Base-by-base conservation (phyloP, 2,113 vertebrate species). In the Microcebus murinus region DNA sequence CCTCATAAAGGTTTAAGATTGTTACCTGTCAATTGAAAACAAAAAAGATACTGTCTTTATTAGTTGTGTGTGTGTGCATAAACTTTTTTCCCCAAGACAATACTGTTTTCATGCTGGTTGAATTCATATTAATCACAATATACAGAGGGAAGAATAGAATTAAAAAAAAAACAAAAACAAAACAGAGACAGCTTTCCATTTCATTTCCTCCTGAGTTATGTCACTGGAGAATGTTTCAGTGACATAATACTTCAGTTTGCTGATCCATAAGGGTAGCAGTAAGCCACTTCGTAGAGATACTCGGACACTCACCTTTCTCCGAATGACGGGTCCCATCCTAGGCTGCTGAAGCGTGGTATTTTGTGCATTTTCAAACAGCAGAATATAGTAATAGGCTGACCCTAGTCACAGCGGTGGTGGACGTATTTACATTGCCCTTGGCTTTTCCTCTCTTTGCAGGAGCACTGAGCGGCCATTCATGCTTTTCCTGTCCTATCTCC, bases 401-500 rank as follows among this genome's bases (percentile, higher is more conserved):
- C 17, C 3, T 29, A 0, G 11, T 5, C 8, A 7, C 31, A 14
- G 23, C 0, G 8, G 1, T 0, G 0, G 57, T 17, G 2, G 0
- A 7, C 1, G 1, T 1, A 29, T 20, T 59, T 8, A 23, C 2
- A 0, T 1, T 0, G 4, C 4, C 17, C 0, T 4, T 31, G 39
- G 65, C 2, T 15, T 12, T 3, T 39, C 82, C n/a, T 74, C 13
- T 12, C 73, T 12, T 93, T 94, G 23, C 97, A 99, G 99, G 97
- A 99, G 98, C 15, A 90, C 96, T 0, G 93, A 92, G 20, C 63
- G 14, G 1, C 99, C 99, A 0, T 99, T 99, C 98, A 98, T 99
- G 95, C 99, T 99, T 15, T 98, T 99, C 50, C 61, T 99, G 45
- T 98, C 99, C 29, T 99, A 99, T 86, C 45, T 99, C 15, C 99